These are phyloP conservation scores for Urocolius indicus DNA, from an alignment of 2,113 vertebrate species.

Conservation along the genomic window DNA sequence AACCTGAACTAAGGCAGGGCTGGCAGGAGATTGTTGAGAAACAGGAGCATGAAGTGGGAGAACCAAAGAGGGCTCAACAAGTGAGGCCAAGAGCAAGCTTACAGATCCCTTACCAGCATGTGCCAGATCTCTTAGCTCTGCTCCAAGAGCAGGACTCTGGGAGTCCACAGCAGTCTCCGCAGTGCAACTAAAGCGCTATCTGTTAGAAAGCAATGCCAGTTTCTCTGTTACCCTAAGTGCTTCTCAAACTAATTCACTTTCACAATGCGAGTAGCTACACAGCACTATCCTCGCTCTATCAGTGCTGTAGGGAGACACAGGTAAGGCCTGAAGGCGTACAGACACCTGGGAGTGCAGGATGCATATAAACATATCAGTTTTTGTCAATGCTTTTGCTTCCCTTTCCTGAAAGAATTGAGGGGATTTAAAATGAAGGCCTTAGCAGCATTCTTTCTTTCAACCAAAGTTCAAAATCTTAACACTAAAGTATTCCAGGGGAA, in stretches of 20 bases:
- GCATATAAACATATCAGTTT: neutral
- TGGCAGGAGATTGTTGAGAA: neutral
- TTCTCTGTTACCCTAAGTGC: neutral
- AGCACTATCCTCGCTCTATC: neutral
- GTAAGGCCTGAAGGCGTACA: neutral
- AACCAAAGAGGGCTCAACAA: neutral
- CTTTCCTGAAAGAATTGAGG: neutral
- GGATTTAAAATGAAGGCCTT: neutral
- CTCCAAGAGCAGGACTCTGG: fast-evolving
- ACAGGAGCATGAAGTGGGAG: fast-evolving
- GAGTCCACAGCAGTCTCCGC: neutral
- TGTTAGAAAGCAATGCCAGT: neutral
- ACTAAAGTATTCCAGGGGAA: neutral
- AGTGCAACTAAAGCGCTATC: neutral
- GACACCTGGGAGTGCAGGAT: neutral
- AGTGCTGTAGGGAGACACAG: neutral
- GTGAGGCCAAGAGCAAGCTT: neutral
- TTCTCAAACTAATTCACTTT: neutral
- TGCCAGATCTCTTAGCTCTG: neutral
- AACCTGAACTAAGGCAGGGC: neutral
- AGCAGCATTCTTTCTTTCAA: neutral
- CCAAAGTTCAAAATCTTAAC: neutral
- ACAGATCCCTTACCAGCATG: neutral
- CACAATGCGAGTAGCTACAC: neutral
- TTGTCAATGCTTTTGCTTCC: neutral